Conservation (phyloP, 1,140 invertebrate genomes). For the Luehdorfia chinensis region DNA sequence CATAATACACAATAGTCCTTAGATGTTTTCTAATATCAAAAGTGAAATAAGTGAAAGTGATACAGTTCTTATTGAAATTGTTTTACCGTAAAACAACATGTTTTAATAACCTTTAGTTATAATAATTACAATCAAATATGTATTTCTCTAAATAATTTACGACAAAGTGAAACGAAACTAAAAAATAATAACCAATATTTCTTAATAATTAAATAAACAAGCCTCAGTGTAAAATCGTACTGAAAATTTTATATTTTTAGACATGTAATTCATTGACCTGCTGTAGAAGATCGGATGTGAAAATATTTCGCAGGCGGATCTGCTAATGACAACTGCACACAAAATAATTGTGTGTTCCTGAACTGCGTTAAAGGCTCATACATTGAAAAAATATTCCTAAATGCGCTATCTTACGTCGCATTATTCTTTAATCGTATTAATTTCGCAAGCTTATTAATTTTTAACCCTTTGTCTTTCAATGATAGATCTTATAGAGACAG, state of each 20-base stretch:
- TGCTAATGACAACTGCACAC: conserved; percentile 39
- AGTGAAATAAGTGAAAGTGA: conserved; percentile 33
- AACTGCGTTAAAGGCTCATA: not conserved
- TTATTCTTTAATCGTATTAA: not conserved
- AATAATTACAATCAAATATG: too few relatives aligned
- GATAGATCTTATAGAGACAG: not conserved
- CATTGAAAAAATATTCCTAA: not conserved
- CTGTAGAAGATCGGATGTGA: conserved; percentile 35
- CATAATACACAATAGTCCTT: not conserved
- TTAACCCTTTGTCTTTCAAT: conserved; percentile 9
- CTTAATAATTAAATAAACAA: not conserved
- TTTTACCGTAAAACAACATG: conserved; percentile 9
- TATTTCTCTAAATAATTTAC: too few relatives aligned
- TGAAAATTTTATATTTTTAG: conserved; percentile 29
- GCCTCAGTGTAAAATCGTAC: conserved; percentile 3
- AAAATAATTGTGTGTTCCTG: conserved; percentile 32
- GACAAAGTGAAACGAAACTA: conserved; percentile 9
- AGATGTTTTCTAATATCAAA: conserved; percentile 19
- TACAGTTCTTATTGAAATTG: too few relatives aligned
- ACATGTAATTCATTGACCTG: conserved; percentile 52
- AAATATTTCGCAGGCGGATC: conserved; percentile 50
- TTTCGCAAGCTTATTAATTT: not conserved
- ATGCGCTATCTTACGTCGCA: not conserved
- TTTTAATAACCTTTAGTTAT: too few relatives aligned
- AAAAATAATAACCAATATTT: not conserved